A percentile compares a stretch with the other conserved stretches of the same genome.
These are phyloP conservation scores for Pantherophis alleghaniensis DNA, from an alignment of 2,797 vertebrate genomes.

Conservation along the genomic window DNA sequence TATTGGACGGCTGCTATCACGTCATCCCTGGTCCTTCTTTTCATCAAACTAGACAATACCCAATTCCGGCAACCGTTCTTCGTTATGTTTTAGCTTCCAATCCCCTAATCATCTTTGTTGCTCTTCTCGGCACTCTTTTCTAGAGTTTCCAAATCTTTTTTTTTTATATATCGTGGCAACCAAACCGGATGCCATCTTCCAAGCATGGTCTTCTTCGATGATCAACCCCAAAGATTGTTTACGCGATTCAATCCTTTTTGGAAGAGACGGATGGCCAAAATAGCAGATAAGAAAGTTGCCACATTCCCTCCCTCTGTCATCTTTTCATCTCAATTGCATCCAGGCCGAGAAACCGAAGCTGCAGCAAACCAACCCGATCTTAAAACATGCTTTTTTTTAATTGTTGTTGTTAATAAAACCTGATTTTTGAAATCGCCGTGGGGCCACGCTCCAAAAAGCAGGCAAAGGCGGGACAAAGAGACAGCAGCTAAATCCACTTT, in stretches of 20 bases:
- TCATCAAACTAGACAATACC: too few species aligned
- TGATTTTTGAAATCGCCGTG: neutral
- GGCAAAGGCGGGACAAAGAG: neutral
- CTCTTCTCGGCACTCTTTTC: too few species aligned
- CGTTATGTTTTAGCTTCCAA: too few species aligned
- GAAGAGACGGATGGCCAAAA: neutral
- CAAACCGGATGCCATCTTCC: too few species aligned
- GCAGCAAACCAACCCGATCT: neutral
- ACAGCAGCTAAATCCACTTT: neutral
- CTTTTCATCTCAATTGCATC: neutral
- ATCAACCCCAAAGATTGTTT: neutral
- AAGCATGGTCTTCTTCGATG: neutral
- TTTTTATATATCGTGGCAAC: too few species aligned
- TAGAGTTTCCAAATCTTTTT: too few species aligned
- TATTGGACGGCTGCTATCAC: neutral
- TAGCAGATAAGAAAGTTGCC: too few species aligned
- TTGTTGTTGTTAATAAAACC: neutral
- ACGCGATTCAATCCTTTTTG: neutral
- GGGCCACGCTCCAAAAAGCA: neutral
- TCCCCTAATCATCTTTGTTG: too few species aligned
- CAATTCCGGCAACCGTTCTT: too few species aligned
- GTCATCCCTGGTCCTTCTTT: too few species aligned
- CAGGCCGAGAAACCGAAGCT: neutral
- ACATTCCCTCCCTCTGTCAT: neutral
- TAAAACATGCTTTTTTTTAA: neutral